Base-by-base conservation (phyloP, 2,113 vertebrate species). In the Nycticorax nycticorax region DNA sequence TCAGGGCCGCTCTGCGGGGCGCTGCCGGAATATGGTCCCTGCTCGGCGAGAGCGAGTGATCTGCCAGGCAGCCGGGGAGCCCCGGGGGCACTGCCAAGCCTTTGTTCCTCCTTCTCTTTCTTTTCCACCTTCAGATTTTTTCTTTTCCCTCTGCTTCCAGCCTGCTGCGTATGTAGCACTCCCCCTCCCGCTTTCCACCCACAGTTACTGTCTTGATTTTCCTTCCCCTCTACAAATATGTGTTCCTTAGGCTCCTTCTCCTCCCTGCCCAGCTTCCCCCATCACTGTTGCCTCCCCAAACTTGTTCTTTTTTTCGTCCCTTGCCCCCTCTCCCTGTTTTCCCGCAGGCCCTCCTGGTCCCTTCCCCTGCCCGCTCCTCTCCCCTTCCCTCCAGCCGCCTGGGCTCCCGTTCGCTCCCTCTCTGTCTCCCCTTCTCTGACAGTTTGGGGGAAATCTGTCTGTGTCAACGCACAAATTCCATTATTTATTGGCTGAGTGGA, bases 361-460 rank as follows among this genome's bases (percentile, higher is more conserved):
- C 63, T 76, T 81, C 80, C 73, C 56, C 32, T 89, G 91, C 96
- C 95, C 35, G 9, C 37, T 68, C 77, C 73, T 88, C 88, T 93
- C 68, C 28, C 60, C 66, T 88, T 87, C 69, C 81, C 86, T 95
- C 78, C 71, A 91, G 80, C 82, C 32, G 19, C 83, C 82, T 6
- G 0, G 88, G 59, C 96, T 89, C 94, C 85, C 18, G 20, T 92
- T 93, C 79, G 8, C 84, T 91, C 93, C 39, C 74, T 75, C 60
- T 74, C 60, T 1, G 5, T 96, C 85, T 93, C 90, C 92, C 67
- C 24, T 96, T 93, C 94, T 72, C 92, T 95, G 97, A 96, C 92
- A 97, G 93, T 97, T 97, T 97, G 94, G 96, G 97, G 96, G 55
- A 86, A 96, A 96, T 96, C 96, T 96, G 96, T 97, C 95, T 97